Evolutionary conservation across 2,888 invertebrate species (phyloP).

Genomic region (Chorisops tibialis): DNA sequence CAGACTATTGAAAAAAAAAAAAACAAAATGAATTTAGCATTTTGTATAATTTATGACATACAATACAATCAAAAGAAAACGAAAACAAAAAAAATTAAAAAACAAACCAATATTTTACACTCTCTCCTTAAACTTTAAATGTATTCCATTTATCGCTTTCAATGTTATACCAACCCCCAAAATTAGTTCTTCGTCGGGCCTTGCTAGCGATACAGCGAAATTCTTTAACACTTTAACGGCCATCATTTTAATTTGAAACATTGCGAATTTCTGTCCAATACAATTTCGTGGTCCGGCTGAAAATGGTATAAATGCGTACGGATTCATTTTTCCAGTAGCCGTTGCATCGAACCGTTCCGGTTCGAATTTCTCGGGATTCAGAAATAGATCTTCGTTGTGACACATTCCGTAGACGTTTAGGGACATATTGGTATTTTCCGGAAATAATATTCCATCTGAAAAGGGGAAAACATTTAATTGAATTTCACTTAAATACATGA

Average conservation of each 20-base stretch:
- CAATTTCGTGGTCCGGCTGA: slow-evolving; percentile 47
- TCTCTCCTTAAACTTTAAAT: background rate
- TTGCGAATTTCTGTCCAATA: slow-evolving; percentile 48
- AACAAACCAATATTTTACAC: too few species aligned
- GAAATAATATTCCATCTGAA: slow-evolving; percentile 8
- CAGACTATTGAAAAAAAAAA: too few species aligned
- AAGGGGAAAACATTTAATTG: too few species aligned
- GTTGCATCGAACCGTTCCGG: slow-evolving; percentile 35
- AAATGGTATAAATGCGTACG: slow-evolving; percentile 36
- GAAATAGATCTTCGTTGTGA: slow-evolving; percentile 31
- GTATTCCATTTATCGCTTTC: slow-evolving; percentile 33
- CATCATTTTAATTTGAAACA: slow-evolving; percentile 46
- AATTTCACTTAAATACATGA: too few species aligned
- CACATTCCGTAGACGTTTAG: slow-evolving; percentile 28
- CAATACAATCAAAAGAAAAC: too few species aligned
- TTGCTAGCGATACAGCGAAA: slow-evolving; percentile 39
- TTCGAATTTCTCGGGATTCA: slow-evolving; percentile 33
- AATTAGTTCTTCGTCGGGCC: slow-evolving; percentile 29
- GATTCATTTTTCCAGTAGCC: slow-evolving; percentile 24
- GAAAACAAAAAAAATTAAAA: too few species aligned
- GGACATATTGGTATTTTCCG: slow-evolving; percentile 23
- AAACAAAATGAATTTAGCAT: too few species aligned
- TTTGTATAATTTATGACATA: too few species aligned
- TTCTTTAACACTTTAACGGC: slow-evolving; percentile 42
- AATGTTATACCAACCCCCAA: slow-evolving; percentile 32